Evolutionary conservation across 2,113 vertebrate species (phyloP).

Genomic region (Psittacula cyanocephala): DNA sequence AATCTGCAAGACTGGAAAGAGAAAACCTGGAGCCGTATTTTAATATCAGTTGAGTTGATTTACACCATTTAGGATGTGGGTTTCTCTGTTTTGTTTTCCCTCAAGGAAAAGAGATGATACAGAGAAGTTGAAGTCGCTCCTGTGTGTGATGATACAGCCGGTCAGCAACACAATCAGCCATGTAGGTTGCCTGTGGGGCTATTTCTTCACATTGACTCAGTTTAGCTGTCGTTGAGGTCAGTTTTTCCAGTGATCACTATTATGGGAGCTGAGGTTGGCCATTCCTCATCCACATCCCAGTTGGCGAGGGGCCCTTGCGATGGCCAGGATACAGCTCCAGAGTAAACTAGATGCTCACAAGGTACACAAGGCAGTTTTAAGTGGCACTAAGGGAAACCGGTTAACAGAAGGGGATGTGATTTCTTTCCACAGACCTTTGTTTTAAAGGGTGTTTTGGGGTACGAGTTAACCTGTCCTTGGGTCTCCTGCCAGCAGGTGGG

Average conservation of each 20-base stretch:
- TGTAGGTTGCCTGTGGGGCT: not conserved
- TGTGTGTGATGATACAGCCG: not conserved
- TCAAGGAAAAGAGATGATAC: not conserved
- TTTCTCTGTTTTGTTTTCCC: constrained; percentile 10
- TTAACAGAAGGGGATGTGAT: not conserved
- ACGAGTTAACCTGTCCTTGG: not conserved
- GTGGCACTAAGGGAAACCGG: not conserved
- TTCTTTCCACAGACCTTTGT: not conserved
- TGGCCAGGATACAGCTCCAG: not conserved
- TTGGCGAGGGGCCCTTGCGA: not conserved
- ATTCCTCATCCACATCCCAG: not conserved
- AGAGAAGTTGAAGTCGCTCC: not conserved
- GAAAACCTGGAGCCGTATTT: not conserved
- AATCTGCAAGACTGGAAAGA: not conserved
- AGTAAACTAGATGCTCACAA: not conserved
- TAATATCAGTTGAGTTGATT: not conserved
- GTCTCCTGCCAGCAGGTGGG: constrained; percentile 38
- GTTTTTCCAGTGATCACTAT: not conserved
- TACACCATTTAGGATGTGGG: not conserved
- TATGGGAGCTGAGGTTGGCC: not conserved
- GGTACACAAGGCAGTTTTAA: not conserved
- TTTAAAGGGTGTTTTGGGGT: constrained; percentile 4
- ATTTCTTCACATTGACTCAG: not conserved
- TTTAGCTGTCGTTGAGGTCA: not conserved
- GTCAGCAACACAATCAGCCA: constrained; percentile 6